Percentiles rank a stretch among this genome's conserved stretches.
These are phyloP conservation scores for Drosophila ambigua DNA, from an alignment of 1,140 invertebrate genomes.

Conservation along the genomic window DNA sequence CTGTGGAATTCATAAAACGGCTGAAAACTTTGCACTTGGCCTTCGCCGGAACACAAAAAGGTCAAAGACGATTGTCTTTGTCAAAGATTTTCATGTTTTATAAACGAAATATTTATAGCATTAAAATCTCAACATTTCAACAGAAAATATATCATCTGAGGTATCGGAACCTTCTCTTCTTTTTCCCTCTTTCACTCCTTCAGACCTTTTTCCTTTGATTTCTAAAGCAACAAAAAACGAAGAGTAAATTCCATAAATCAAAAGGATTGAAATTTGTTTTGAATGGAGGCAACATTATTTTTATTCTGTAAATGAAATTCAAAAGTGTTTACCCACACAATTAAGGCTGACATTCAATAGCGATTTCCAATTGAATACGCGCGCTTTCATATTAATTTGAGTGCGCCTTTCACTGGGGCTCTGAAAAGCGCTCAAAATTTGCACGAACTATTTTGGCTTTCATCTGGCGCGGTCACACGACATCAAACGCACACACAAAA, in stretches of 20 bases:
- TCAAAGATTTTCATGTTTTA: background rate
- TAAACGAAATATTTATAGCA: background rate
- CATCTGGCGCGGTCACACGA: conserved; percentile 41
- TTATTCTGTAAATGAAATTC: too few species aligned
- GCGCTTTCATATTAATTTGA: background rate
- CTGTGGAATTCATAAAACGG: conserved; percentile 47
- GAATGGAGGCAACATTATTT: too few species aligned
- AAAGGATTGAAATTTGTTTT: too few species aligned
- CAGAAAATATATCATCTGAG: too few species aligned
- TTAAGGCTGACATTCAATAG: too few species aligned
- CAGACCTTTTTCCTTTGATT: too few species aligned
- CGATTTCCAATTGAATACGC: conserved; percentile 25
- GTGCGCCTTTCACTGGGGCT: conserved; percentile 2
- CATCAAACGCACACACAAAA: conserved; percentile 28
- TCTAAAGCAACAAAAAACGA: too few species aligned
- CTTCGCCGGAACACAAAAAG: conserved; percentile 14
- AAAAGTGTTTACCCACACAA: too few species aligned
- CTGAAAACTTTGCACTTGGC: conserved; percentile 67
- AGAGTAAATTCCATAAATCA: too few species aligned
- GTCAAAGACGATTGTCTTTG: conserved; percentile 17
- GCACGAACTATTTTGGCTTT: conserved; percentile 40
- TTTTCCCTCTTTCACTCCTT: too few species aligned
- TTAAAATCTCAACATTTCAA: background rate
- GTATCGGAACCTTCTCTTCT: too few species aligned
- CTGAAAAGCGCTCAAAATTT: conserved; percentile 1